Base-by-base conservation (phyloP, 2,797 vertebrate species). In the Miopithecus talapoin region DNA sequence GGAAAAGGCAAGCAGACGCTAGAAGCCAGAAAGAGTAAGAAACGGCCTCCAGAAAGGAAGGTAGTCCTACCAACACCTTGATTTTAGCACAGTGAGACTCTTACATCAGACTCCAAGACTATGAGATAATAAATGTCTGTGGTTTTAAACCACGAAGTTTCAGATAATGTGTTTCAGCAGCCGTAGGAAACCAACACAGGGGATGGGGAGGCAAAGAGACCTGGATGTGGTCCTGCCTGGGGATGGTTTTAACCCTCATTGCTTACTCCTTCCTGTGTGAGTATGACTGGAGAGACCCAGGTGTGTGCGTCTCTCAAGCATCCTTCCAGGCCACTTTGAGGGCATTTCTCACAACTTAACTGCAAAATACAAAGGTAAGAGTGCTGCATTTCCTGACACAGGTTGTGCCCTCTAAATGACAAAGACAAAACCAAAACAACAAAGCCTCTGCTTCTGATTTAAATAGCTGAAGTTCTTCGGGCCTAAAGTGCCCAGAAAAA, bases 341-440 rank as follows among this genome's bases (percentile, higher is more conserved):
- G 41, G 39, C 7, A 33, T 93, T 83, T 53, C 55, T 91, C 17
- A 24, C 1, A 2, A 30, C n/a, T 86, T 39, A 78, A 61, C 10
- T 93, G 16, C 46, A 78, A 83, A 89, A 75, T n/a, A 28, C 12
- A 57, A 24, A 53, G 72, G 76, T 22, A 48, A 85, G 5, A 19
- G 19, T 43, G 5, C 36, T 75, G 17, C 19, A 4, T 19, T 64
- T 76, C n/a, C 61, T 1, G 55, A 48, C 13, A 19, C 28, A 46
- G 24, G 33, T 39, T 16, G 59, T 86, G 10, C 0, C 39, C 14
- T 72, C 61, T 86, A 19, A 64, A 85, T 89, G 17, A 22, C 1
- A 94, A 22, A 76, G 50, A 55, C 24, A 74, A 87, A 91, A 80
- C 30, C 50, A 85, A 81, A 93, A 55, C 48, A 48, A 46, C 36